Conservation (phyloP, 2,797 vertebrate species). For the Pangasius larnaudii region DNA sequence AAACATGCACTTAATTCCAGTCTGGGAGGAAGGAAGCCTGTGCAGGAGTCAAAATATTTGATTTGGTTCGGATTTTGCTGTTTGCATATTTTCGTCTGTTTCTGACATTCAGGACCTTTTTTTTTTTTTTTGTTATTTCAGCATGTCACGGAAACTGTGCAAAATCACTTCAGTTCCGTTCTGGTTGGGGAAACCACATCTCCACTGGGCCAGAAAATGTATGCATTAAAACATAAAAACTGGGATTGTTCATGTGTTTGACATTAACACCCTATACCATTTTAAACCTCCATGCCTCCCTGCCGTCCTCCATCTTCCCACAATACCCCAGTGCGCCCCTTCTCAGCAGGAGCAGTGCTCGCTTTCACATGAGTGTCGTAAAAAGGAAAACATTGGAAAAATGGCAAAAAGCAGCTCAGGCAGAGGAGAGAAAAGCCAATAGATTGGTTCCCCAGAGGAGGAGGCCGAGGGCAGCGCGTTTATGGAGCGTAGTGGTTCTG, state of each 20-base stretch:
- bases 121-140: slow-evolving; percentile 4
- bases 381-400: slow-evolving; percentile 61
- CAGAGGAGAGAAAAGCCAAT: slow-evolving; percentile 57
- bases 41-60: slow-evolving; percentile 43
- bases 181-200: slow-evolving; percentile 17
- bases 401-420: slow-evolving; percentile 34
- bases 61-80: slow-evolving; percentile 32
- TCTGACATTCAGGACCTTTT: slow-evolving; percentile 36
- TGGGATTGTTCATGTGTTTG: slow-evolving; percentile 28
- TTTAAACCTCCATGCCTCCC: neutral
- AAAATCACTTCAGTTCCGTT: slow-evolving; percentile 6
- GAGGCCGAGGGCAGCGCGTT: slow-evolving; percentile 66
- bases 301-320: slow-evolving; percentile 58
- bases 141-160: slow-evolving; percentile 14
- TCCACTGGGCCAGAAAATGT: slow-evolving; percentile 7
- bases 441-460: slow-evolving; percentile 70
- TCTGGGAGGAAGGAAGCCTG: slow-evolving; percentile 41
- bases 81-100: slow-evolving; percentile 41
- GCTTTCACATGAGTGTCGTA: slow-evolving; percentile 60
- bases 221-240: slow-evolving; percentile 26
- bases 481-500: slow-evolving; percentile 72
- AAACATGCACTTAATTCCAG: slow-evolving; percentile 39
- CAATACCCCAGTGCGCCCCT: slow-evolving; percentile 59
- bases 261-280: slow-evolving; percentile 38
- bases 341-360: slow-evolving; percentile 58